These are phyloP conservation scores for Diorhabda elongata DNA, from an alignment of 1,140 invertebrate species.

Conservation along the genomic window DNA sequence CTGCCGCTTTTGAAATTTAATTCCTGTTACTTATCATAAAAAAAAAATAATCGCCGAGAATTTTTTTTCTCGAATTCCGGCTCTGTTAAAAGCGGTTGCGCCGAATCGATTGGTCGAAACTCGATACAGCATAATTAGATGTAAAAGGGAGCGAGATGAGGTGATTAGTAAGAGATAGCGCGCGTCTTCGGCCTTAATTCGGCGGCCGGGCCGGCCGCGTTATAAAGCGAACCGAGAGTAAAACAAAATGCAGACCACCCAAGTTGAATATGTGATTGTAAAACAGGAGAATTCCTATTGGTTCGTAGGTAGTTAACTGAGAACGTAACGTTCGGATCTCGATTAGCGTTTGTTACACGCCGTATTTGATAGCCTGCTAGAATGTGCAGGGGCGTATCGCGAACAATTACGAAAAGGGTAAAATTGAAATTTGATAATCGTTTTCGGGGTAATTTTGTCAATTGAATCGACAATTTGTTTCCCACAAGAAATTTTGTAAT, in stretches of 20 bases:
- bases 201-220: slow-evolving; percentile 21
- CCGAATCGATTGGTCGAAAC: slow-evolving; percentile 25
- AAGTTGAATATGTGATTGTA: slow-evolving; percentile 37
- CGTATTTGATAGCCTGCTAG: slow-evolving; percentile 25
- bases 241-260: slow-evolving; percentile 40
- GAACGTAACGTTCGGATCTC: slow-evolving; percentile 28
- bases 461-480: no score
- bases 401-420: neutral
- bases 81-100: neutral
- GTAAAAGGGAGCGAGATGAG: slow-evolving; percentile 35
- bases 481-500: no score
- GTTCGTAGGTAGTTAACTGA: slow-evolving; percentile 32
- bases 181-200: slow-evolving; percentile 31
- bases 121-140: slow-evolving; percentile 34
- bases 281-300: slow-evolving; percentile 32
- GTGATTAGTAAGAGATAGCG: slow-evolving; percentile 36
- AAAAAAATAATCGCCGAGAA: no score
- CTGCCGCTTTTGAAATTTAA: no score
- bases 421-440: neutral
- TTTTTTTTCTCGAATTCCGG: neutral
- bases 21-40: no score
- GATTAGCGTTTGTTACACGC: slow-evolving; percentile 35
- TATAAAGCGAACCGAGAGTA: slow-evolving; percentile 35
- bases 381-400: slow-evolving; percentile 5
- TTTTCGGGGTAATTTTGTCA: no score